Percentiles rank a stretch among this genome's conserved stretches.
Evolutionary conservation across 2,797 vertebrate genomes (phyloP).

Genomic region (Cyclura pinguis): DNA sequence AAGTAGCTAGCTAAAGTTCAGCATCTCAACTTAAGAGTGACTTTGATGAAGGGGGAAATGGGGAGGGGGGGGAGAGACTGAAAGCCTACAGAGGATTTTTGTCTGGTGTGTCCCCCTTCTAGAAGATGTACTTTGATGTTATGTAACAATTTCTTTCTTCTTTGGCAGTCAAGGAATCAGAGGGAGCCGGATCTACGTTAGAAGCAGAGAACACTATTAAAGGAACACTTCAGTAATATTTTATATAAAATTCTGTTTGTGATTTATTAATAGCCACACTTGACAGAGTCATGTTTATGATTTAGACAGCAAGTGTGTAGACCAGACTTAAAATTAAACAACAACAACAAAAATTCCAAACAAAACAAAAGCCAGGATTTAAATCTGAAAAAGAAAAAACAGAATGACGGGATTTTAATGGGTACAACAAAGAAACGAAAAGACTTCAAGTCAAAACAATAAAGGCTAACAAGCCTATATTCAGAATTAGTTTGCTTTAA

Average conservation of each 20-base stretch:
- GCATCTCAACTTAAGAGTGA: slow-evolving; percentile 12
- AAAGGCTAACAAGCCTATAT: background rate
- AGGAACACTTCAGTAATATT: slow-evolving; percentile 20
- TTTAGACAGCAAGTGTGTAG: background rate
- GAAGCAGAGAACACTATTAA: background rate
- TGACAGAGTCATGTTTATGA: slow-evolving; percentile 13
- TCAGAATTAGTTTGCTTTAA: background rate
- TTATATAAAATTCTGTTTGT: slow-evolving; percentile 35
- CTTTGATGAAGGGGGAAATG: background rate
- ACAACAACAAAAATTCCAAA: background rate
- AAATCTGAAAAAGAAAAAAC: background rate
- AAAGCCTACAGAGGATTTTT: background rate
- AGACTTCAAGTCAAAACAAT: slow-evolving; percentile 3
- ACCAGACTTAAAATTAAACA: background rate
- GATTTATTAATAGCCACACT: slow-evolving; percentile 32
- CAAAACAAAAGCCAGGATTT: background rate
- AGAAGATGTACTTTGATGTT: slow-evolving; percentile 19
- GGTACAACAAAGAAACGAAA: slow-evolving; percentile 1
- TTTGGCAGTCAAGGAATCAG: background rate
- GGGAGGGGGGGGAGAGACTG: too few species aligned
- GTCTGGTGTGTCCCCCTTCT: background rate
- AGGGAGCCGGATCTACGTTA: background rate
- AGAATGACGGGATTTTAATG: slow-evolving; percentile 18
- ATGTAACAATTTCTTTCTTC: slow-evolving; percentile 14
- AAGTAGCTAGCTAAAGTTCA: background rate